Evolutionary conservation across 2,113 vertebrate species (phyloP), one percentile per base, ranked within the genome.

Genomic region (Pampusana beccarii): DNA sequence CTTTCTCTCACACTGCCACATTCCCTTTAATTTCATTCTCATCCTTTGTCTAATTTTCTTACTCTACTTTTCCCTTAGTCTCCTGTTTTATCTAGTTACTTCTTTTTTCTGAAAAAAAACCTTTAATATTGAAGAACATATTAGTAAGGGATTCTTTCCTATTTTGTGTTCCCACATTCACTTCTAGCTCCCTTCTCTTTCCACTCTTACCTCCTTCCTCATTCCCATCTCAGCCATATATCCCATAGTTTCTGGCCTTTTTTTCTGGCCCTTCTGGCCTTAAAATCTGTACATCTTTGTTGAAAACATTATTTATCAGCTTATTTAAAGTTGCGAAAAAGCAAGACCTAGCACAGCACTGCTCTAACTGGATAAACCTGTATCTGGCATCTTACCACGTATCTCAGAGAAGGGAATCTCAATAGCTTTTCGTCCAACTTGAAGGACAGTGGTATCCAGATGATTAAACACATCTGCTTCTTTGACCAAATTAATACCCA

Each of bases 361-460:
- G 20, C 21, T 79, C 17, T 65, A 83, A 51, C 9, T 42, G 34
- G 61, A 67, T 34, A 69, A 83, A 17, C 4, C 29, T 56, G 6
- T 16, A 67, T 58, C 66, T 54, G 73, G 34, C 13, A 56, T n/a
- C 28, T 79, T 64, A 86, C 6, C 33, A n/a, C 0, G 0, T 23
- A 69, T 10, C 38, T 58, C 64, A 65, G 5, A 64, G 56, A 85
- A 84, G 7, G 10, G 23, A 83, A 48, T 42, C 38, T 53, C 17
- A 84, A 61, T n/a, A 11, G 29, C 24, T 74, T 28, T 33, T 80
- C 16, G 24, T 48, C 67, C 9, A 14, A 28, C 36, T 29, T 38
- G 18, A 77, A 61, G 20, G 20, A 38, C 9, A 8, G 1, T 58
- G 25, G 8, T 61, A 73, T 31, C 20, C 23, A 65, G 21, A 40